Base-by-base conservation (phyloP, 2,888 invertebrate genomes). In the Drosophila neonasuta region DNA sequence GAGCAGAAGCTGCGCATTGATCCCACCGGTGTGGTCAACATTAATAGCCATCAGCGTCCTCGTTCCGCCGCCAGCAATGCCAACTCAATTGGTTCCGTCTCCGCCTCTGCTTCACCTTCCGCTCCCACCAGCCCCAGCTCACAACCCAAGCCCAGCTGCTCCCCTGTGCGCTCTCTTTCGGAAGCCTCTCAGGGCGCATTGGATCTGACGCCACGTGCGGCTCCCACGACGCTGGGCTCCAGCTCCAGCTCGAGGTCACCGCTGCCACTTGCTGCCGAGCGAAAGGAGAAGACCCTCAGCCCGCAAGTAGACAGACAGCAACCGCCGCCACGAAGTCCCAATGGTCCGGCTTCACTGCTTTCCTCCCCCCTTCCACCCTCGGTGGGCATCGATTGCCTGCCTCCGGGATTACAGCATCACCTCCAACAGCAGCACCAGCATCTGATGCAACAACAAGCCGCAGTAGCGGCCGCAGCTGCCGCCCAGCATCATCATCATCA, bases 171-270 rank as follows among this genome's bases (percentile, higher is more conserved):
- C 90, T 92, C 45, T 61, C 60, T 51, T 13, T 86, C 88, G 1
- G 92, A 93, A 70, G 91, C 91, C 30, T 91, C 91, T 0, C 91
- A 92, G 74, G 93, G 93, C 24, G 93, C 93, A 3, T 88, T 93
- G 32, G 93, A 93, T 82, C 88, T 93, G 64, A 93, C 93, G 6
- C 93, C 93, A 7, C 91, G 92, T 46, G 90, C 85, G 0, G 90
- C 92, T 2, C 79, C 84, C 0, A 70, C 84, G 0, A 36, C 60
- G 3, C 71, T 50, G 3, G 50, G 29, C 3, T 9, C 63, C 48
- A 41, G 51, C 20, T 62, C 69, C 30, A 71, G 75, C 45, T 71
- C 71, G 0, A 45, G 69, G 36, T 74, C 88, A 3, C 78, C 86
- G 7, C 60, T 79, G 13, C 79, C 85, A 34, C 58, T 69, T 48